Evolutionary conservation across 2,113 vertebrate species (phyloP), one percentile per base, ranked within the genome.

Genomic region (Nycticryphes semicollaris): DNA sequence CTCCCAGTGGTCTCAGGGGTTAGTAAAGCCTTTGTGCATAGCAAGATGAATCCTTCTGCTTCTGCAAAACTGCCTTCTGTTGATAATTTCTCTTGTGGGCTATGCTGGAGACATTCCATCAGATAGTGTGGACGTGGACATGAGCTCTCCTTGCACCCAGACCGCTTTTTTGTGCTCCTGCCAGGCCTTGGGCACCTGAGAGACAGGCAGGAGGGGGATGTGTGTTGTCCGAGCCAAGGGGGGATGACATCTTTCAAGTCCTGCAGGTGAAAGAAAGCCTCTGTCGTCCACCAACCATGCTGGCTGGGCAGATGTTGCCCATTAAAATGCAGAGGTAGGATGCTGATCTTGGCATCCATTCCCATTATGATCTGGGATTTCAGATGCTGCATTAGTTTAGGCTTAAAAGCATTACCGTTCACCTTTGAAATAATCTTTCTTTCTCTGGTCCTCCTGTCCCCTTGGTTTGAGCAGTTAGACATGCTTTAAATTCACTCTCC

Each of bases 41-140:
- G 31, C 3, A 28, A 56, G 68, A 6, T 50, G 28, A 66, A 45
- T 16, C 5, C 50, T 74, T 37, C 62, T 62, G 45, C 51, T 60
- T 54, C 59, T 50, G 51, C 16, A 35, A 11, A 87, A 28, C 13
- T 41, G 28, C 35, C 72, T 67, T 66, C 68, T 33, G 22, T 19
- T 30, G 21, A 24, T 21, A 62, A 60, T 9, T 59, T 14, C 54
- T 64, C 37, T 1, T 20, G 23, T 28, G 50, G 51, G 56, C 20
- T 79, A 20, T 70, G 50, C 56, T 79, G 73, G 45, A 87, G 20
- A 21, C 1, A 1, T 20, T 31, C 43, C 66, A 54, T 12, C 45
- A 25, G 30, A 30, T 12, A 48, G 33, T 2, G 7, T 0, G 2
- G 15, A 21, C 0, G 2, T 27, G 39, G 30, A 20, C 50, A n/a